These are phyloP conservation scores for Trematocara marginatum DNA, from an alignment of 2,113 vertebrate species.

Conservation along the genomic window DNA sequence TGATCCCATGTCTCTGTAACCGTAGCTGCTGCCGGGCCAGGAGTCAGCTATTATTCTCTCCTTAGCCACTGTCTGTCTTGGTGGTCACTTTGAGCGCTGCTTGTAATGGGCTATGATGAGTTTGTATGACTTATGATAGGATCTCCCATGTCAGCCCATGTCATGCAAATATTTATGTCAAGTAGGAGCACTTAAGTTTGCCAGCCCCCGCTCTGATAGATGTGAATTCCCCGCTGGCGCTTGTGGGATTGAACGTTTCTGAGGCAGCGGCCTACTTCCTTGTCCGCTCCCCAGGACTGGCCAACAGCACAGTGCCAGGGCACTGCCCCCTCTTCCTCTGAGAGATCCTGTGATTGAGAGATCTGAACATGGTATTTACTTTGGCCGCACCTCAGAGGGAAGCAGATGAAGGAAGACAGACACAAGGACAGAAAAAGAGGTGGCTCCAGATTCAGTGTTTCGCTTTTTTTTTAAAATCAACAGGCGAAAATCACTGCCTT, in stretches of 20 bases:
- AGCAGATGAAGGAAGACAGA: constrained; percentile 11
- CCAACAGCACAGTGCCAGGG: constrained; percentile 50
- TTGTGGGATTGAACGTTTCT: constrained; percentile 45
- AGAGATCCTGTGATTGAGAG: constrained; percentile 70
- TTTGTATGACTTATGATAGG: constrained; percentile 67
- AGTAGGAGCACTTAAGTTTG: constrained; percentile 46
- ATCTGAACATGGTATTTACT: constrained; percentile 55
- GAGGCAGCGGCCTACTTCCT: constrained; percentile 59
- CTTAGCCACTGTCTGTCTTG: constrained; percentile 62
- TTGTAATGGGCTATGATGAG: constrained; percentile 56
- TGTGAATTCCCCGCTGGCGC: constrained; percentile 53
- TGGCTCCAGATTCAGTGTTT: neutral
- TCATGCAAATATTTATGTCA: constrained; percentile 72
- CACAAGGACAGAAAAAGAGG: constrained; percentile 12
- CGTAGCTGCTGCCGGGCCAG: constrained; percentile 57
- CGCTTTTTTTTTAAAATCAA: neutral
- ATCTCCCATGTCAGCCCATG: constrained; percentile 60
- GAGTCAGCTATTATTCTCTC: constrained; percentile 65
- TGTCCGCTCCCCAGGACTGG: constrained; percentile 19
- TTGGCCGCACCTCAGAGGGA: constrained; percentile 49
- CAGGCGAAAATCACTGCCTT: neutral
- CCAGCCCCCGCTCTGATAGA: constrained; percentile 55
- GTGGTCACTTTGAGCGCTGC: constrained; percentile 51
- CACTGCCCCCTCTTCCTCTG: constrained; percentile 66
- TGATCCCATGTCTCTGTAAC: constrained; percentile 65